These are phyloP conservation scores for Eupsittula cactorum DNA, from an alignment of 2,113 vertebrate species.

Conservation along the genomic window DNA sequence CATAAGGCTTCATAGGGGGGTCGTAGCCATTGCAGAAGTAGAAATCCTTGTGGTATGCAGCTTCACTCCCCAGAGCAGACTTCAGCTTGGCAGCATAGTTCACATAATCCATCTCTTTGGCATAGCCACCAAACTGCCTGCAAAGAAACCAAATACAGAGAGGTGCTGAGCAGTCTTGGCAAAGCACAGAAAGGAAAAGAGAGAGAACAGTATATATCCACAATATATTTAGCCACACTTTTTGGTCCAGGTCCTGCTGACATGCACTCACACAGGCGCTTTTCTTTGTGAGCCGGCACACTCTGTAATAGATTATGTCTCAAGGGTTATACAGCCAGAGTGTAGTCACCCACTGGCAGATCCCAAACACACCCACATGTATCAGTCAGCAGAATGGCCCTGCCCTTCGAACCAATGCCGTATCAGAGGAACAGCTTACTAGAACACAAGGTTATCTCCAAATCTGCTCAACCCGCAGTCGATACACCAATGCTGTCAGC, in stretches of 20 bases:
- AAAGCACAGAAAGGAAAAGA: not conserved
- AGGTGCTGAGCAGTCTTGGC: not conserved
- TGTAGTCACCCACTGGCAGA: not conserved
- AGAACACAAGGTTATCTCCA: not conserved
- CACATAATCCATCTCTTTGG: slow-evolving; percentile 84
- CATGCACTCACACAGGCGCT: not conserved
- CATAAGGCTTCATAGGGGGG: slow-evolving; percentile 88
- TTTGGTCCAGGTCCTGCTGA: not conserved
- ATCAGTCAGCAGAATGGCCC: not conserved
- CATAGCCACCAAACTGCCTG: slow-evolving; percentile 92
- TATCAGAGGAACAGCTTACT: not conserved
- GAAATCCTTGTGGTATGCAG: slow-evolving; percentile 80
- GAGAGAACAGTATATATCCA: not conserved
- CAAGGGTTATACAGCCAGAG: not conserved
- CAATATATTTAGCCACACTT: not conserved
- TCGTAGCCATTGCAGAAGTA: slow-evolving; percentile 90
- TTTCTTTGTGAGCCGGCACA: not conserved
- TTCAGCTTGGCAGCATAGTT: slow-evolving; percentile 81
- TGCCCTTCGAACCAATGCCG: not conserved
- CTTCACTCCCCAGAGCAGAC: slow-evolving; percentile 81
- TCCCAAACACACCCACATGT: not conserved
- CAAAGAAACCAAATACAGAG: not conserved
- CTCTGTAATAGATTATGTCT: not conserved
- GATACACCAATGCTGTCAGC: not conserved
- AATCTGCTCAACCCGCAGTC: not conserved